A percentile compares a stretch with the other conserved stretches of the same genome.
Evolutionary conservation across 2,113 vertebrate genomes (phyloP).

Genomic region (Salvelinus sp.): DNA sequence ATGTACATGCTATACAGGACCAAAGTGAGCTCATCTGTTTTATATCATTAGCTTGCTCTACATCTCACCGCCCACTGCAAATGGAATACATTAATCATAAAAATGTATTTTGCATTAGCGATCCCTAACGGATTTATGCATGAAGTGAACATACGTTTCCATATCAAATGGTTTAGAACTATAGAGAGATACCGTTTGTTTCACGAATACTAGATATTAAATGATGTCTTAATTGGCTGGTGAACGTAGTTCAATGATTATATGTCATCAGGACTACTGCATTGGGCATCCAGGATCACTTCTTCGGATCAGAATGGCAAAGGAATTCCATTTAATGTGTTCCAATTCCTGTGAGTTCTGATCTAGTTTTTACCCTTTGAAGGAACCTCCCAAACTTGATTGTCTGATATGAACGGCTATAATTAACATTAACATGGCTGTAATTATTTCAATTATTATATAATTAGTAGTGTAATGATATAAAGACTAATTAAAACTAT

Average conservation of each 20-base stretch:
- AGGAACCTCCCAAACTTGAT: slow-evolving; percentile 1
- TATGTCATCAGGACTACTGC: slow-evolving; percentile 14
- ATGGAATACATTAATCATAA: slow-evolving; percentile 54
- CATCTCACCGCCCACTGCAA: slow-evolving; percentile 47
- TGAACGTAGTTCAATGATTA: slow-evolving; percentile 31
- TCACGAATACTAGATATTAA: slow-evolving; percentile 4
- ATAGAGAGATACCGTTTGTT: neutral
- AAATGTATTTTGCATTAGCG: slow-evolving; percentile 41
- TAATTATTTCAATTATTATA: slow-evolving; percentile 46
- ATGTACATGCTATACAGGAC: slow-evolving; percentile 30
- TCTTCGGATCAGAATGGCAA: slow-evolving; percentile 29
- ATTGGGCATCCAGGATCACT: slow-evolving; percentile 10
- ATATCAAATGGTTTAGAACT: neutral
- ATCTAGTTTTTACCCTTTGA: slow-evolving; percentile 21
- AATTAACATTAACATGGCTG: slow-evolving; percentile 31
- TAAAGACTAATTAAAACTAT: slow-evolving; percentile 51
- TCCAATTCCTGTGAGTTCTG: neutral
- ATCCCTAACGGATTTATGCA: neutral
- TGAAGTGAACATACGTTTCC: slow-evolving; percentile 1
- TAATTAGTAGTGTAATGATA: slow-evolving; percentile 32
- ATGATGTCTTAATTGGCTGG: slow-evolving; percentile 39
- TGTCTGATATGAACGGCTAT: neutral
- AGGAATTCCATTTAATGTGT: neutral
- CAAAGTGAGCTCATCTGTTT: slow-evolving; percentile 46
- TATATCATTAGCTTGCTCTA: slow-evolving; percentile 34